phyloP scores from a whole-genome alignment of 1,140 invertebrate species.

The Drosophila yakuba region DNA sequence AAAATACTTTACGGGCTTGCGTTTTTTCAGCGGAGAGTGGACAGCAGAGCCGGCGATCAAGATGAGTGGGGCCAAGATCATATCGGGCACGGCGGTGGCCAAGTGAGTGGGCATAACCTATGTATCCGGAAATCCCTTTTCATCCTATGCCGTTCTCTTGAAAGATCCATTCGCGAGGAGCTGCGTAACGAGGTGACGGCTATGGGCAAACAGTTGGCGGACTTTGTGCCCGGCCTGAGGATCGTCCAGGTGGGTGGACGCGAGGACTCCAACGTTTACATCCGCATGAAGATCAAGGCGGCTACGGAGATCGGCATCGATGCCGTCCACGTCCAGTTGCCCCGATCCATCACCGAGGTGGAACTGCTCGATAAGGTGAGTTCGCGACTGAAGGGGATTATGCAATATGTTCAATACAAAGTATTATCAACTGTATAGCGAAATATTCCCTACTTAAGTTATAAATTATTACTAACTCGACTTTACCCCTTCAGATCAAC shows the following conservation, averaged over 20 bases:
- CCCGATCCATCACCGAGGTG: conserved; percentile 92
- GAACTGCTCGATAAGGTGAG: conserved; percentile 88
- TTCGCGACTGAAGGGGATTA: conserved; percentile 23
- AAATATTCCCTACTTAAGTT: neutral
- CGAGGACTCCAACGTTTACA: conserved; percentile 99
- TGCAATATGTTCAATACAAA: conserved; percentile 17
- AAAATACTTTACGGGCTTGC: conserved; percentile 38
- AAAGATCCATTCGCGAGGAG: conserved; percentile 90
- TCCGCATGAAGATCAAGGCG: conserved; percentile 97
- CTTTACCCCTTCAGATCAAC: conserved; percentile 19
- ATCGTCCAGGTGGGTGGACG: conserved; percentile 96
- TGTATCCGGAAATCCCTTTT: neutral
- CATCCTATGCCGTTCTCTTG: neutral
- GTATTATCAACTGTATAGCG: neutral
- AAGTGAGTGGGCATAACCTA: conserved; percentile 73
- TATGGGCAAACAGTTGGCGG: conserved; percentile 86
- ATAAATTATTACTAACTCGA: neutral
- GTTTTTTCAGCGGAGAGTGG: conserved; percentile 40
- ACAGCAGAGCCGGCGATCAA: conserved; percentile 29
- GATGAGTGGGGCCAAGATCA: conserved; percentile 85
- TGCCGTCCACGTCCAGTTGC: conserved; percentile 92
- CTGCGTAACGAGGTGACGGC: conserved; percentile 88
- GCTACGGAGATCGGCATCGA: conserved; percentile 96
- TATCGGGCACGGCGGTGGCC: conserved; percentile 88
- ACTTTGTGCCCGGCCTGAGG: conserved; percentile 91